phyloP scores from a whole-genome alignment of 2,113 vertebrate species.

The Arizona elegans region DNA sequence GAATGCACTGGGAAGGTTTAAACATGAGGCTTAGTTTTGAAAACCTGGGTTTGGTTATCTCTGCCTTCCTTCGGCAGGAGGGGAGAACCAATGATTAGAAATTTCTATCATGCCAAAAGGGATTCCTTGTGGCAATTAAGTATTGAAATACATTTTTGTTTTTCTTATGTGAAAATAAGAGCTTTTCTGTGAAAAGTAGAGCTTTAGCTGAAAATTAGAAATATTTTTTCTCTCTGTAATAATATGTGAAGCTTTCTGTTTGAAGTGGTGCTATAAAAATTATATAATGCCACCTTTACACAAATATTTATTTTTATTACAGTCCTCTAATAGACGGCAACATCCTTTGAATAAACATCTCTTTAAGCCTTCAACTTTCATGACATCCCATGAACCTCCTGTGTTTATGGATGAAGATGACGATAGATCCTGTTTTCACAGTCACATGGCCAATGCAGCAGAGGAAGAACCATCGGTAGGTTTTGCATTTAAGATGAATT shows the following conservation, averaged over 20 bases:
- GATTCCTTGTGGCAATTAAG: neutral
- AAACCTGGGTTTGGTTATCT: neutral
- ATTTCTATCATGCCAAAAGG: neutral
- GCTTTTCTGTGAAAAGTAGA: neutral
- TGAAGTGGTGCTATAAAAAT: neutral
- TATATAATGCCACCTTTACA: neutral
- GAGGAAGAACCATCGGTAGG: conserved; percentile 86
- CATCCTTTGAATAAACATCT: conserved; percentile 98
- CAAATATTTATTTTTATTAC: conserved; percentile 46
- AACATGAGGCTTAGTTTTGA: neutral
- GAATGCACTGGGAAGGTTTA: neutral
- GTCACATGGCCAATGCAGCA: conserved; percentile 76
- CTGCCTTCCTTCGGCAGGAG: neutral
- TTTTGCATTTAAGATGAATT: neutral
- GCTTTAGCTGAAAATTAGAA: neutral
- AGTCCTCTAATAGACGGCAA: conserved; percentile 93
- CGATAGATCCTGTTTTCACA: conserved; percentile 84
- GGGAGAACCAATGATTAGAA: neutral
- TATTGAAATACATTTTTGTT: neutral
- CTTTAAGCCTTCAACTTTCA: conserved; percentile 96
- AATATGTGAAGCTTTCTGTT: neutral
- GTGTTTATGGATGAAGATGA: conserved; percentile 99
- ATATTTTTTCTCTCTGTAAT: neutral
- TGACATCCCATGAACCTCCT: conserved; percentile 96
- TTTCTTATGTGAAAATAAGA: neutral